Evolutionary conservation across 2,888 invertebrate genomes (phyloP).

Genomic region (Bhutanitis thaidina): DNA sequence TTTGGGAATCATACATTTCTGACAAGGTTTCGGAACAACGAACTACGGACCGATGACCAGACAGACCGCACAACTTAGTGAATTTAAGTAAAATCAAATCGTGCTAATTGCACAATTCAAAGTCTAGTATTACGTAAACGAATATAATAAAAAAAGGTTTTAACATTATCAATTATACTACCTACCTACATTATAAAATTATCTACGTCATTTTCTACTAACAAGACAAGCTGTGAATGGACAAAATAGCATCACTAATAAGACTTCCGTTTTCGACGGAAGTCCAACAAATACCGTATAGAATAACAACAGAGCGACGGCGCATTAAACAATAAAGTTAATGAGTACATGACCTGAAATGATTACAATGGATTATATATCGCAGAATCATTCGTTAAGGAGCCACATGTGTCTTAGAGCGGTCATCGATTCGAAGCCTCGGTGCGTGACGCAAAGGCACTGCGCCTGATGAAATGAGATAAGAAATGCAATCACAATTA

Average conservation of each 20-base stretch:
- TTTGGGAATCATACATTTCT: too few species aligned
- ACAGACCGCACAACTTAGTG: too few species aligned
- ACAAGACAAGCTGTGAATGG: constrained; percentile 7
- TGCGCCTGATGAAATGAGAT: constrained; percentile 72
- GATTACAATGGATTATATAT: constrained; percentile 15
- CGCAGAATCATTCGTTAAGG: constrained; percentile 1
- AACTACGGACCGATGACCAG: too few species aligned
- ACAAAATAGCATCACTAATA: constrained; percentile 15
- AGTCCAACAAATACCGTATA: constrained; percentile 18
- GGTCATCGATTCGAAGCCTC: constrained; percentile 7
- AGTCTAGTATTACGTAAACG: too few species aligned
- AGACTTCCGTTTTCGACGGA: constrained; percentile 19
- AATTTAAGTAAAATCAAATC: too few species aligned
- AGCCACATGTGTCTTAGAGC: constrained; percentile 2
- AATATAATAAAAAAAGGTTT: too few species aligned
- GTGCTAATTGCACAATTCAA: too few species aligned
- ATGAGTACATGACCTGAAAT: constrained; percentile 17
- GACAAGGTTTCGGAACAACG: too few species aligned
- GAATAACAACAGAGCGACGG: constrained; percentile 16
- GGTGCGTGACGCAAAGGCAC: constrained; percentile 41
- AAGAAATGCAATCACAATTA: constrained; percentile 69
- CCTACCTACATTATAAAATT: too few species aligned
- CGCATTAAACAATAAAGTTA: constrained; percentile 14
- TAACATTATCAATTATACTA: too few species aligned
- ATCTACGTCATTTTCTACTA: constrained; percentile 4